Conservation (phyloP, 2,888 invertebrate species). For the Corythucha ciliata region DNA sequence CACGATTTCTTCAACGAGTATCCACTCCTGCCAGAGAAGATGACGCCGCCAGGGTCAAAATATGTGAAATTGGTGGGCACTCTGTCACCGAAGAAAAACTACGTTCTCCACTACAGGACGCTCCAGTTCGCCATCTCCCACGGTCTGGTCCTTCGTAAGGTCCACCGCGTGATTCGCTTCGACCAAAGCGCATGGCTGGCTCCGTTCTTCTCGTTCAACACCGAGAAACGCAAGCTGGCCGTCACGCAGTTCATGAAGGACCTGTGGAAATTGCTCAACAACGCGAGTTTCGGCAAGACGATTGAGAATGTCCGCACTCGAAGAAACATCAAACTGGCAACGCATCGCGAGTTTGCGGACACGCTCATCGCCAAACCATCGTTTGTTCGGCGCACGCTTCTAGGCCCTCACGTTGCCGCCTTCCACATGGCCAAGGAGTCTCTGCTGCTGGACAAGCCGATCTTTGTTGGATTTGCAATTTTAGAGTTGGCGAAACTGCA, state of each 20-base stretch:
- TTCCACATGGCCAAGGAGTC: constrained; percentile 14
- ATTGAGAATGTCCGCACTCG: constrained; percentile 35
- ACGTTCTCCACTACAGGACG: background rate
- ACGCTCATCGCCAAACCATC: constrained; percentile 17
- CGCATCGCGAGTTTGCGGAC: constrained; percentile 2
- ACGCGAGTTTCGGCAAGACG: constrained; percentile 41
- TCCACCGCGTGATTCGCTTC: constrained; percentile 37
- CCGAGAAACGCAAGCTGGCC: constrained; percentile 31
- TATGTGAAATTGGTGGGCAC: constrained; percentile 22
- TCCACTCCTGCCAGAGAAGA: constrained; percentile 16
- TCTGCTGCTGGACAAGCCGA: constrained; percentile 21
- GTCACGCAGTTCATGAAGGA: constrained; percentile 40
- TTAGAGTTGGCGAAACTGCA: constrained; percentile 18
- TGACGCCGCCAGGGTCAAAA: constrained; percentile 9
- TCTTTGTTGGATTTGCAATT: constrained; percentile 18
- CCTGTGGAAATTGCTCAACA: constrained; percentile 41
- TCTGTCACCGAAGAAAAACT: constrained; percentile 16
- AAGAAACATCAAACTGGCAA: constrained; percentile 15
- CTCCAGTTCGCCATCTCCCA: background rate
- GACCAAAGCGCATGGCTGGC: constrained; percentile 37
- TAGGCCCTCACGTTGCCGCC: constrained; percentile 14
- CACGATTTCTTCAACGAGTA: constrained; percentile 21
- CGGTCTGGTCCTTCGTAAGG: constrained; percentile 37
- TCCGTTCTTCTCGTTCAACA: constrained; percentile 34
- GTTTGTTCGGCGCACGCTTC: constrained; percentile 18